Evolutionary conservation across 2,113 vertebrate species (phyloP), one percentile per base, ranked within the genome.

Genomic region (Larimichthys polyactis): DNA sequence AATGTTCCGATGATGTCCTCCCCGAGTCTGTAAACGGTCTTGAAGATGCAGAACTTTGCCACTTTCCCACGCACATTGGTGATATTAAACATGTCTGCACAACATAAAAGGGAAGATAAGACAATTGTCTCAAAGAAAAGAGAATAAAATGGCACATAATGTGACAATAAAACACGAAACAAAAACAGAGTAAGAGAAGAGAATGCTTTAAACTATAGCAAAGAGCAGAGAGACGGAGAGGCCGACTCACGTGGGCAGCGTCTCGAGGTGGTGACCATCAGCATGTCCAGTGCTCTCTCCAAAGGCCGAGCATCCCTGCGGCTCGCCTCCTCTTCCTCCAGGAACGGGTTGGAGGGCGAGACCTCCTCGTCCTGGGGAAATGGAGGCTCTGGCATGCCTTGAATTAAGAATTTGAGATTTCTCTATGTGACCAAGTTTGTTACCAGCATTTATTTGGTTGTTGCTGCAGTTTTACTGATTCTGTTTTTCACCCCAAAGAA

Each of bases 1-100:
- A 99, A 98, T 0, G 97, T 98, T 55, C 98, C 97, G 4, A 99
- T 93, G 67, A 99, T 96, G 8, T 99, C 98, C 83, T 99, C 98
- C 12, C 98, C 98, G 0, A 99, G 96, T 92, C 97, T 96, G 94
- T 99, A 99, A 1, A 99, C 95, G 0, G 95, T 97, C 91, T 99
- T 99, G 93, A 99, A 99, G 93, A 99, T 97, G 92, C 98, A 97
- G 91, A 99, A 98, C 0, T 97, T 98, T 5, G 96, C 98, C 81
- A 99, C 98, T 85, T 98, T 99, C 19, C 98, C 98, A 19, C 96
- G 95, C 69, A 95, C 89, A 60, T 98, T 99, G 86, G 97, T 99
- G 95, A 99, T 99, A 84, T 97, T 99, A 81, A 98, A 99, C 67
- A 99, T 93, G 88, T 98, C 98, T 99, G 91, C 5, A 77, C 58